Percentiles rank a stretch among this genome's conserved stretches.
Evolutionary conservation across 2,113 vertebrate species (phyloP).

Genomic region (Prunella fulvescens): DNA sequence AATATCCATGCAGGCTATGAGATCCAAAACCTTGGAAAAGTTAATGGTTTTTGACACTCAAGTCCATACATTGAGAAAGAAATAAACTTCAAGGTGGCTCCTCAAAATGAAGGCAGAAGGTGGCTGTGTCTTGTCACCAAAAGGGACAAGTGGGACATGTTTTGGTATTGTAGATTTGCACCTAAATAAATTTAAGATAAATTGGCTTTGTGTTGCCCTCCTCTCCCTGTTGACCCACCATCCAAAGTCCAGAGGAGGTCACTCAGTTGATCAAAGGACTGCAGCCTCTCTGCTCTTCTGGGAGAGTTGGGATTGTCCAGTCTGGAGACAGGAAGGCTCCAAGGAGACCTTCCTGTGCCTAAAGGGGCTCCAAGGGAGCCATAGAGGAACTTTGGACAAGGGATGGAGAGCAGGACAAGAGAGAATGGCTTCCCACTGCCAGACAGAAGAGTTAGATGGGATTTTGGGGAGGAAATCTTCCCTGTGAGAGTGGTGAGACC

Average conservation of each 20-base stretch:
- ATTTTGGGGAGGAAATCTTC: neutral
- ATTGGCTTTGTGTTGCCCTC: neutral
- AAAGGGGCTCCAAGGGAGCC: neutral
- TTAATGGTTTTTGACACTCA: neutral
- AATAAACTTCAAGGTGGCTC: neutral
- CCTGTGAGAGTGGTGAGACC: accelerated
- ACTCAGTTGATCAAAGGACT: neutral
- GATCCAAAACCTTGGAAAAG: neutral
- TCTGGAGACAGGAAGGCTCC: neutral
- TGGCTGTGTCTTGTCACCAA: neutral
- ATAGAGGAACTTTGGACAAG: neutral
- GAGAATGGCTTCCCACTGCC: neutral
- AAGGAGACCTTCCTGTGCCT: neutral
- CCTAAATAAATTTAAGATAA: neutral
- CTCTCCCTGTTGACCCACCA: neutral
- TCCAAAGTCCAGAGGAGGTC: neutral
- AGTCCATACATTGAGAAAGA: neutral
- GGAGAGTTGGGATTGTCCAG: neutral
- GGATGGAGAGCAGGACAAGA: neutral
- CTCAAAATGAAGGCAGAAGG: neutral
- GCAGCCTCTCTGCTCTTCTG: neutral
- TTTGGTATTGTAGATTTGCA: neutral
- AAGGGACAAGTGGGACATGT: accelerated
- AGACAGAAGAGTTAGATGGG: neutral
- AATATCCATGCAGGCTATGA: neutral